Percentiles rank a stretch among this genome's conserved stretches.
Evolutionary conservation across 2,888 invertebrate species (phyloP).

Genomic region (Dynastes tityus): DNA sequence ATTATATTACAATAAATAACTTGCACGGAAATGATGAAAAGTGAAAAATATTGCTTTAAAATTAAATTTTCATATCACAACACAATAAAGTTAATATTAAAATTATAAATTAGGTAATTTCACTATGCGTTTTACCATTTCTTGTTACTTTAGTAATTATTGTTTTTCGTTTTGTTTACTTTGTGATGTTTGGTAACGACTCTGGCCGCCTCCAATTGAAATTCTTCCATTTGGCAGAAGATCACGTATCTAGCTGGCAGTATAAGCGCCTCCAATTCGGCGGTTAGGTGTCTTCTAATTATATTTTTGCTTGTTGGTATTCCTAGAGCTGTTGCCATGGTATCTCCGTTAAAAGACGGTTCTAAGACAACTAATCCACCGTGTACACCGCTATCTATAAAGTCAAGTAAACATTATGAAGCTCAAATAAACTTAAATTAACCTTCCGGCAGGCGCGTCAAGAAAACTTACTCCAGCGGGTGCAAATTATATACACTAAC

Average conservation of each 20-base stretch:
- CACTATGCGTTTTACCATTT: constrained; percentile 34
- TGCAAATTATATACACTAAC: too few species aligned
- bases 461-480: too few species aligned
- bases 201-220: constrained; percentile 84
- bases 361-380: constrained; percentile 95
- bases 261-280: constrained; percentile 92
- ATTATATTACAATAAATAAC: constrained; percentile 47
- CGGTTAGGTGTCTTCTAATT: constrained; percentile 91
- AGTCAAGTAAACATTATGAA: background rate
- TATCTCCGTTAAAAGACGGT: constrained; percentile 94
- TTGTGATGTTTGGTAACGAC: constrained; percentile 76
- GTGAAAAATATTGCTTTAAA: constrained; percentile 44
- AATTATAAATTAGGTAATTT: constrained; percentile 46
- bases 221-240: constrained; percentile 89
- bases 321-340: constrained; percentile 93
- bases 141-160: constrained; percentile 64
- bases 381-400: constrained; percentile 92
- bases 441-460: too few species aligned
- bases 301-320: constrained; percentile 95
- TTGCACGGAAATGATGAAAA: constrained; percentile 34
- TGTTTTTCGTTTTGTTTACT: constrained; percentile 64
- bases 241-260: constrained; percentile 94
- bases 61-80: constrained; percentile 48
- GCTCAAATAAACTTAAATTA: too few species aligned
- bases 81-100: constrained; percentile 40